Percentiles rank a stretch among this genome's conserved stretches.
Conservation (phyloP, 2,113 vertebrate genomes). For the Thunnus thynnus region DNA sequence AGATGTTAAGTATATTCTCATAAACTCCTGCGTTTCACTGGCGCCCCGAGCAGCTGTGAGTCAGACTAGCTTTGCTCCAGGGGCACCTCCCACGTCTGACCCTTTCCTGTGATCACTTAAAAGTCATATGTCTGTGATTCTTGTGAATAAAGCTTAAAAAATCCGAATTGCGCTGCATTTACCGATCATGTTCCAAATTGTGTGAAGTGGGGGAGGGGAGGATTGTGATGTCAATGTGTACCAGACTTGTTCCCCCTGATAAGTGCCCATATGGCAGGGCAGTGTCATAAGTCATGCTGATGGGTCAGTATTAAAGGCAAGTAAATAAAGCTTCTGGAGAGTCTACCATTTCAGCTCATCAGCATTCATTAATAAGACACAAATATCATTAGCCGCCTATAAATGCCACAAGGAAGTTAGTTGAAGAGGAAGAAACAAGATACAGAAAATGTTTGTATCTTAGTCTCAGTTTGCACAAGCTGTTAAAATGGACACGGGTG, state of each 20-base stretch:
- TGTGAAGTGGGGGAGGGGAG: background rate
- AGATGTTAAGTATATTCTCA: slow-evolving; percentile 3
- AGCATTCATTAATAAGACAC: slow-evolving; percentile 83
- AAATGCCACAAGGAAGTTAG: slow-evolving; percentile 45
- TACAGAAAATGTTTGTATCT: slow-evolving; percentile 50
- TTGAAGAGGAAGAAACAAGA: slow-evolving; percentile 48
- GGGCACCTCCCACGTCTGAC: background rate
- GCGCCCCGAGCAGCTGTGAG: background rate
- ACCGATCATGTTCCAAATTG: slow-evolving; percentile 12
- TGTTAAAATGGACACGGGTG: slow-evolving; percentile 32
- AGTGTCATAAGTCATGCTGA: slow-evolving; percentile 77
- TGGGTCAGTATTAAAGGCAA: slow-evolving; percentile 76
- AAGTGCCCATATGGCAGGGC: slow-evolving; percentile 68
- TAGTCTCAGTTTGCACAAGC: slow-evolving; percentile 55
- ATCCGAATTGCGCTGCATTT: background rate
- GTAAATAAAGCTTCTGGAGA: slow-evolving; percentile 79
- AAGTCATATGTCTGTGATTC: background rate
- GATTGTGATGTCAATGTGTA: slow-evolving; percentile 28
- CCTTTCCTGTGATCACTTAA: background rate
- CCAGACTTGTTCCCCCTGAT: slow-evolving; percentile 34
- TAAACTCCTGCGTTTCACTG: background rate
- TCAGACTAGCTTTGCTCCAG: too few species aligned
- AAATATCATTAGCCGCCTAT: slow-evolving; percentile 75
- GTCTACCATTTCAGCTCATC: slow-evolving; percentile 84
- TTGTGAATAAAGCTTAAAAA: background rate